Conservation (phyloP, 35 echinoderm and acorn worm genomes). For the Lytechinus variegatus region DNA sequence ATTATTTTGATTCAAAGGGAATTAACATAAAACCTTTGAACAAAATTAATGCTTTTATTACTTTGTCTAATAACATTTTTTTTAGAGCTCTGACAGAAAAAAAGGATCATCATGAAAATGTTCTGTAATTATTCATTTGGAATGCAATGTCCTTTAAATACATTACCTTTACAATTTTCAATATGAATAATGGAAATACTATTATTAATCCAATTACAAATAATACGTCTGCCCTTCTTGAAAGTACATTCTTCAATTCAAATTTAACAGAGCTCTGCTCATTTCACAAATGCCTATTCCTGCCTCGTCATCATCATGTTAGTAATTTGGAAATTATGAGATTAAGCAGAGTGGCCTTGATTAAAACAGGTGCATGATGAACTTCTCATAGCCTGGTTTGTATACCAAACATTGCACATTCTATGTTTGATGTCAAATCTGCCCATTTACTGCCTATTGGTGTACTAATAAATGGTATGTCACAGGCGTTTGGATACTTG, state of each 20-base stretch:
- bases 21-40: too few relatives aligned
- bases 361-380: conserved; percentile 6
- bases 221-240: neutral
- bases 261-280: too few relatives aligned
- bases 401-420: neutral
- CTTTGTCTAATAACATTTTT: too few relatives aligned
- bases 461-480: neutral
- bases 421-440: neutral
- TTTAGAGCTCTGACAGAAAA: too few relatives aligned
- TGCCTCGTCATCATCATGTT: neutral
- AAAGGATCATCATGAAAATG: too few relatives aligned
- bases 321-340: conserved; percentile 14
- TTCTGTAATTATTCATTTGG: too few relatives aligned
- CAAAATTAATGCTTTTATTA: too few relatives aligned
- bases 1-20: too few relatives aligned
- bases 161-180: neutral
- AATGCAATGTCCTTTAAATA: neutral
- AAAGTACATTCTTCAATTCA: neutral
- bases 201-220: neutral
- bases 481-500: neutral
- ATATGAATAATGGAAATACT: neutral
- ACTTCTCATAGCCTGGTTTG: neutral
- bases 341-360: neutral
- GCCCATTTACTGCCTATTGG: neutral
- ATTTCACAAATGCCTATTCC: neutral